Base-by-base conservation (phyloP, 2,797 vertebrate genomes). In the Cephalopachus bancanus region DNA sequence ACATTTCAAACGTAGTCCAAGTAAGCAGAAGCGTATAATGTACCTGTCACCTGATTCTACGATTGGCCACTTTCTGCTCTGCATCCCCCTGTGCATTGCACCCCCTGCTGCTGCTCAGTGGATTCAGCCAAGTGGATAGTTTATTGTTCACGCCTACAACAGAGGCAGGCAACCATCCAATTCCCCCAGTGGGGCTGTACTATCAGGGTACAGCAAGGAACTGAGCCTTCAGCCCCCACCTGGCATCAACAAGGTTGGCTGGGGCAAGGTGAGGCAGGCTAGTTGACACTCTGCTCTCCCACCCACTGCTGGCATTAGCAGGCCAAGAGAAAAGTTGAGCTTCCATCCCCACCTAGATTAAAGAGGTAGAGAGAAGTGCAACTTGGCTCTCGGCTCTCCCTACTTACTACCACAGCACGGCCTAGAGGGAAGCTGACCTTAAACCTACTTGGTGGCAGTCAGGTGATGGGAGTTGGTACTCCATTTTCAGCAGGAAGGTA, bases 291-390 rank as follows among this genome's bases (percentile, higher is more conserved):
- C 60, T 28, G 60, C 55, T 62, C 78, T 91, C 24, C 55, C 22
- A 24, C 6, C 14, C 37, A 5, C 12, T 30, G 28, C 15, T 12
- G 84, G 16, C 3, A 7, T 53, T 55, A 67, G 30, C n/a, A 59
- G 37, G 19, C 17, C 28, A 14, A 15, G 24, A 53, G 22, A 74
- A 53, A 5, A 24, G 19, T n/a, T 10, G 59, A 44, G 37, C 2
- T 0, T 12, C 72, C 64, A 53, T 53, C 5, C 55, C 60, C 8
- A 16, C 2, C 3, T 0, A 1, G 57, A 2, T n/a, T n/a, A 60
- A 76, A 28, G 59, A 19, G 3, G 3, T 24, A 16, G 5, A 24
- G 33, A 37, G 62, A 55, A 15, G n/a, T 6, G 1, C 20, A 71
- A 33, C 4, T 12, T 4, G 10, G 14, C 55, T 19, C 49, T 76